These are phyloP conservation scores for Mya arenaria DNA, from an alignment of 1,140 invertebrate genomes.

Conservation along the genomic window DNA sequence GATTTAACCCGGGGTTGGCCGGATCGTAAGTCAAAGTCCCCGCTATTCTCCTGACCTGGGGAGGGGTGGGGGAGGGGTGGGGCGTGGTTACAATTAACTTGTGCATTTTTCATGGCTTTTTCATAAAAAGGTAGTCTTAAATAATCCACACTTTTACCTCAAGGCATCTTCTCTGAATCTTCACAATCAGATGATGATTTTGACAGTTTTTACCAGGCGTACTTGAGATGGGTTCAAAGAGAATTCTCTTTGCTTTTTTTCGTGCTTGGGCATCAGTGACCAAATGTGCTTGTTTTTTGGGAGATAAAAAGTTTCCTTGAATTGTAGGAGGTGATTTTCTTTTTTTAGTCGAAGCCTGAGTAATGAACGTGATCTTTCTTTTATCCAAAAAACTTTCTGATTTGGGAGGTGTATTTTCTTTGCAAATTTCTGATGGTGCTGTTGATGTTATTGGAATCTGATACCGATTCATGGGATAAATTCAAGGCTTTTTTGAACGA, in stretches of 20 bases:
- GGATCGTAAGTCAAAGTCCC: no score
- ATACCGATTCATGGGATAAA: neutral
- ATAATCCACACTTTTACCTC: no score
- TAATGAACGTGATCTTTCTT: neutral
- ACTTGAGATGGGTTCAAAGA: no score
- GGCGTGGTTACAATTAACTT: no score
- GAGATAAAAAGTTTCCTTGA: conserved; percentile 12
- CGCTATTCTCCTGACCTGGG: no score
- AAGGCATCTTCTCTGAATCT: no score
- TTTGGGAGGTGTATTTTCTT: neutral
- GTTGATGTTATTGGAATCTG: neutral
- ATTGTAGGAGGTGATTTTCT: conserved; percentile 2
- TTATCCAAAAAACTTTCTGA: neutral
- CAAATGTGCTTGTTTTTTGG: neutral
- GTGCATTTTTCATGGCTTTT: no score
- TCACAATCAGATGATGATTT: no score
- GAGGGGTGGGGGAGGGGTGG: no score
- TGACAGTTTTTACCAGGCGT: no score
- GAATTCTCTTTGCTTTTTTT: neutral
- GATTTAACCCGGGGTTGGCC: no score
- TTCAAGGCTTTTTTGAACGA: conserved; percentile 20
- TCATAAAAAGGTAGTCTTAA: no score
- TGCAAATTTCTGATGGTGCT: neutral
- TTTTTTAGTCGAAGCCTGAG: neutral
- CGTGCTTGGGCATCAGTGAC: neutral